A percentile compares a stretch with the other conserved stretches of the same genome.
Evolutionary conservation across 1,140 invertebrate species (phyloP).

Genomic region (Popillia japonica): DNA sequence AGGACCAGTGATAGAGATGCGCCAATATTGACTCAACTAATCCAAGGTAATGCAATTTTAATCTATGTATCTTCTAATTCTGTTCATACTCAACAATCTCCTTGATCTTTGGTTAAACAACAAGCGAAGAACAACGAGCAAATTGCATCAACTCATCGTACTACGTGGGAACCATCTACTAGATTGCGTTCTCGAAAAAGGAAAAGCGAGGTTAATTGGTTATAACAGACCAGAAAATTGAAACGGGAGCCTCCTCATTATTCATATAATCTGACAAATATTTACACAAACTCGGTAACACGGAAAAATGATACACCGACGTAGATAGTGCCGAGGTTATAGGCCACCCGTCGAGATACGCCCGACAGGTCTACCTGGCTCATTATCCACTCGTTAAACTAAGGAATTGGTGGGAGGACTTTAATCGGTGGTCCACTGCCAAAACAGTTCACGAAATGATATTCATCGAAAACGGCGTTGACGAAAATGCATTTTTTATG

Average conservation of each 20-base stretch:
- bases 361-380: constrained; percentile 49
- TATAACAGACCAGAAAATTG: constrained; percentile 48
- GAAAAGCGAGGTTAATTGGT: constrained; percentile 42
- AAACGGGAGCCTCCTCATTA: constrained; percentile 54
- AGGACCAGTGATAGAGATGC: too few relatives aligned
- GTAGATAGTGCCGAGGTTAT: constrained; percentile 34
- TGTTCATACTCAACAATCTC: too few relatives aligned
- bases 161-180: background rate
- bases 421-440: constrained; percentile 45
- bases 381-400: constrained; percentile 48
- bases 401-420: constrained; percentile 47
- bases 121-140: background rate
- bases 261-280: constrained; percentile 52
- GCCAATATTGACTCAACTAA: too few relatives aligned
- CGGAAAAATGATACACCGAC: constrained; percentile 41
- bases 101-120: background rate
- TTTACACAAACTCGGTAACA: constrained; percentile 49
- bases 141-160: background rate
- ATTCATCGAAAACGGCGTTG: constrained; percentile 39
- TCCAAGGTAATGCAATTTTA: too few relatives aligned
- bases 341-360: constrained; percentile 47
- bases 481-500: constrained; percentile 7
- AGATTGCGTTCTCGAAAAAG: constrained; percentile 15
- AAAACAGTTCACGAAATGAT: constrained; percentile 46
- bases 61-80: too few relatives aligned